These are phyloP conservation scores for Cotesia glomerata DNA, from an alignment of 1,140 invertebrate genomes.

Conservation along the genomic window DNA sequence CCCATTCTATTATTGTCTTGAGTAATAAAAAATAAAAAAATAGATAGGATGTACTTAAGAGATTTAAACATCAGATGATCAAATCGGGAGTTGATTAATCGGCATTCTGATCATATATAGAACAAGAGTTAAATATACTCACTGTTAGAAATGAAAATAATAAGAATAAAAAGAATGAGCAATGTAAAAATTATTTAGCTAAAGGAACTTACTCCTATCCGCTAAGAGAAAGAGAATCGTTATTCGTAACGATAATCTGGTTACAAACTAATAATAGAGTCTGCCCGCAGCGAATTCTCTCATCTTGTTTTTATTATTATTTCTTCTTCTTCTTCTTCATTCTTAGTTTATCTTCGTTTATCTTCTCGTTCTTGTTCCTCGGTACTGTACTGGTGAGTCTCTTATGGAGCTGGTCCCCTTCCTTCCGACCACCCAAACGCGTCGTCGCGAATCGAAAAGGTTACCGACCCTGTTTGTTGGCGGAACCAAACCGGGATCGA, in stretches of 20 bases:
- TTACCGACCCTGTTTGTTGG: neutral
- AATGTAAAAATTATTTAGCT: neutral
- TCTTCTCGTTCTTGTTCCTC: neutral
- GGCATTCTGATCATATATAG: no score
- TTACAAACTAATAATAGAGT: slow-evolving; percentile 23
- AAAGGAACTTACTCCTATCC: neutral
- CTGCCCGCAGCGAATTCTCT: neutral
- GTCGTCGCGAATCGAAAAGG: neutral
- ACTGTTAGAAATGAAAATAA: no score
- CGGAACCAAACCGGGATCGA: neutral
- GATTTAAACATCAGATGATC: no score
- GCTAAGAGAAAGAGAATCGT: slow-evolving; percentile 19
- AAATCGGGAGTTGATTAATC: no score
- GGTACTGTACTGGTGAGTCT: no score
- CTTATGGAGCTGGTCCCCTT: neutral
- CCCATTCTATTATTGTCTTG: no score
- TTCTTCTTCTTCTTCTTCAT: neutral
- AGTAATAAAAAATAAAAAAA: no score
- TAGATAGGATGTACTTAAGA: no score
- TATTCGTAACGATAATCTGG: slow-evolving; percentile 25
- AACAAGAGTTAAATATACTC: no score
- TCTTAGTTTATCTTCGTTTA: neutral
- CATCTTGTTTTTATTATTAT: neutral
- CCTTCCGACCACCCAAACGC: slow-evolving; percentile 15
- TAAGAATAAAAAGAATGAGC: neutral